Evolutionary conservation across 2,888 invertebrate species (phyloP).

Genomic region (Alloscopus bannaensis): DNA sequence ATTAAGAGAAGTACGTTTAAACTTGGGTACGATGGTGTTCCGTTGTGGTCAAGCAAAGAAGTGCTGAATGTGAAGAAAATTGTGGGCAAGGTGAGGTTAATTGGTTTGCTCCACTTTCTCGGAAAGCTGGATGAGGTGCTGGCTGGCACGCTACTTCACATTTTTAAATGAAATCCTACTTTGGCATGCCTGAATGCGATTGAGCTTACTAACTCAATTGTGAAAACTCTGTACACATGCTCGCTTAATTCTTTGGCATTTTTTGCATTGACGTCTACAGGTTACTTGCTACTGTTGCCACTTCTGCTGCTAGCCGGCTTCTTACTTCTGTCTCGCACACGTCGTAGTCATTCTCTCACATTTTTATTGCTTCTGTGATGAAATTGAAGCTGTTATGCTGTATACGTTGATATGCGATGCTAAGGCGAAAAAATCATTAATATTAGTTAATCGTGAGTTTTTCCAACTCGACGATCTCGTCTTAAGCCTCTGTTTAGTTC

Average conservation of each 20-base stretch:
- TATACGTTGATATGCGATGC: too few species aligned
- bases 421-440: too few species aligned
- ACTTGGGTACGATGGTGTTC: not conserved
- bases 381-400: too few species aligned
- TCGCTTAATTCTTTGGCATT: conserved; percentile 10
- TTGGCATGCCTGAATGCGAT: conserved; percentile 27
- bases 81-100: conserved; percentile 44
- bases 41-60: not conserved
- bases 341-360: too few species aligned
- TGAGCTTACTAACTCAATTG: not conserved
- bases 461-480: too few species aligned
- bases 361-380: too few species aligned
- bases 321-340: too few species aligned
- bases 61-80: conserved; percentile 6
- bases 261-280: conserved; percentile 1
- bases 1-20: too few species aligned
- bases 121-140: conserved; percentile 43
- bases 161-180: conserved; percentile 22
- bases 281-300: too few species aligned
- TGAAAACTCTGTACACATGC: conserved; percentile 3
- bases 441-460: too few species aligned
- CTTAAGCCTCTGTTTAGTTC: too few species aligned
- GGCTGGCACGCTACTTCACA: not conserved
- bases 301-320: too few species aligned
- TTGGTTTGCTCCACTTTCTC: conserved; percentile 44